Evolutionary conservation across 2,113 vertebrate species (phyloP).

Genomic region (Amphiprion ocellaris): DNA sequence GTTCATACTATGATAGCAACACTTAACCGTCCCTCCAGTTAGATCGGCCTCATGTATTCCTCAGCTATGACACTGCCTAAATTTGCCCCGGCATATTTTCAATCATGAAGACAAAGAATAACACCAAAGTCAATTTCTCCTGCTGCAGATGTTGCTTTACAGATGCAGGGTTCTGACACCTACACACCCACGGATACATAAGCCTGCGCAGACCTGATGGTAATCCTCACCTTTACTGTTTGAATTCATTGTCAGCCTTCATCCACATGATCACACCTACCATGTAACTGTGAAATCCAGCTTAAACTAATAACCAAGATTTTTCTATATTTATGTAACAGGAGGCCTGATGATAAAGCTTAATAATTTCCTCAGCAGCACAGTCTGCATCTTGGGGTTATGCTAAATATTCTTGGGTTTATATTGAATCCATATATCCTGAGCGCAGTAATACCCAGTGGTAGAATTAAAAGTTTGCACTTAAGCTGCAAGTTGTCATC

Average conservation of each 20-base stretch:
- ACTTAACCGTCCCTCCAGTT: slow-evolving; percentile 44
- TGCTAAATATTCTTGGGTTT: slow-evolving; percentile 44
- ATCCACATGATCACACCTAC: slow-evolving; percentile 24
- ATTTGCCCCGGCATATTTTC: background rate
- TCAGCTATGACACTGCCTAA: slow-evolving; percentile 15
- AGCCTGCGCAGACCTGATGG: background rate
- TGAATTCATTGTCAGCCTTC: background rate
- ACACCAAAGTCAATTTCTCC: background rate
- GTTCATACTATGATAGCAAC: slow-evolving; percentile 45
- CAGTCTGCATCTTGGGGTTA: slow-evolving; percentile 19
- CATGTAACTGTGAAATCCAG: background rate
- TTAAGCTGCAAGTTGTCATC: slow-evolving; percentile 57
- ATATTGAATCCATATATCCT: slow-evolving; percentile 65
- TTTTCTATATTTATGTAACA: slow-evolving; percentile 17
- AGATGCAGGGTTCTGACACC: background rate
- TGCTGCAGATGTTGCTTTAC: background rate
- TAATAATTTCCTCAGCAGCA: slow-evolving; percentile 25
- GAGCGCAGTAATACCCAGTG: slow-evolving; percentile 29
- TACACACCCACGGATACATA: background rate
- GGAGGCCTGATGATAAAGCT: slow-evolving; percentile 12
- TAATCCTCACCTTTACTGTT: slow-evolving; percentile 8
- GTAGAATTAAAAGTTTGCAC: slow-evolving; percentile 61
- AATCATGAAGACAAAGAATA: background rate
- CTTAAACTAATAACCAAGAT: slow-evolving; percentile 16
- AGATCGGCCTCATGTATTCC: slow-evolving; percentile 29